Base-by-base conservation (phyloP, 2,888 invertebrate genomes). In the Alentia gelatinosa region DNA sequence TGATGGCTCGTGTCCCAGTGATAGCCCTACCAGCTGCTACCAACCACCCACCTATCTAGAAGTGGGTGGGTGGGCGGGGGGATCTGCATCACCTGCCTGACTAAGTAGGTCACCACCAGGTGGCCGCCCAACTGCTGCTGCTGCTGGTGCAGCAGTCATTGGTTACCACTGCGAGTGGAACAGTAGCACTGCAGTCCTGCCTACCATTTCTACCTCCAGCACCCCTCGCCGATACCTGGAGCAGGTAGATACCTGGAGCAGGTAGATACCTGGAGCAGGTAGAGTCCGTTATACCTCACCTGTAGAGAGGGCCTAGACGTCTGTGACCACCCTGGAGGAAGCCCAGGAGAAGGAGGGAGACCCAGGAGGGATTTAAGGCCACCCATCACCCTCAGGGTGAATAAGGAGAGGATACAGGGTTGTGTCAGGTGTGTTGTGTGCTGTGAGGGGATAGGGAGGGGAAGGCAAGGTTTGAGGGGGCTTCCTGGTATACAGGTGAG, bases 91-190 rank as follows among this genome's bases (percentile, higher is more conserved):
- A 83, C 83, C 83, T 83, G 83, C 83, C 12, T 1, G 68, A 1
- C 40, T 83, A 83, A 83, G 15, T 83, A 83, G 83, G 83, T 83
- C 83, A 83, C 7, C 83, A 23, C 40, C 83, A 40, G 83, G 83
- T 83, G 39, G 35, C 35, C 75, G 19, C 19, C 15, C 26, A n/a
- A 19, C 75, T 75, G 26, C 26, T 75, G 33, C 33, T n/a, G 26
- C 75, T 75, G 75, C 33, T 35, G 75, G 26, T 75, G 75, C 19
- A 75, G 75, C 75, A 26, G 75, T 9, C 15, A 50, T 19, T 19
- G n/a, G n/a, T n/a, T 47, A 47, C 47, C 19, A 19, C 56, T 56
- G 56, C 56, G n/a, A n/a, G n/a, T n/a, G n/a, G n/a, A n/a, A n/a
- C n/a, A n/a, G n/a, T n/a, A n/a, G n/a, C n/a, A n/a, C n/a, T n/a